Percentiles rank a stretch among this genome's conserved stretches.
Conservation (phyloP, 2,113 vertebrate species). For the Solenodon paradoxus region DNA sequence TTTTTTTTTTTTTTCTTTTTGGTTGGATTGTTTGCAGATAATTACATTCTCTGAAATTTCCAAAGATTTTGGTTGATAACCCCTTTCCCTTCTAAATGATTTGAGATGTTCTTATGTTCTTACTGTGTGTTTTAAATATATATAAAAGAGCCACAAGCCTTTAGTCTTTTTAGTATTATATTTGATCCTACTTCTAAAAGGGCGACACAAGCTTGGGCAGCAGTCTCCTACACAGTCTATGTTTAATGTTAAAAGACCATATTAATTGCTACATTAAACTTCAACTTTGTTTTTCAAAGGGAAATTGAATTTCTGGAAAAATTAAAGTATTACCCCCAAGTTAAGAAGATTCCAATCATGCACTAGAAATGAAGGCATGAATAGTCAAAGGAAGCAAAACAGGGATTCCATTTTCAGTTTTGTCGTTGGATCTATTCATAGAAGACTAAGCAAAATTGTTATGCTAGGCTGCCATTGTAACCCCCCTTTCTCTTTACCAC, state of each 20-base stretch:
- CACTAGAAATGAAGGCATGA: background rate
- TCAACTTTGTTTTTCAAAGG: slow-evolving; percentile 23
- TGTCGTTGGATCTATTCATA: background rate
- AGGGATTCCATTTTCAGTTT: background rate
- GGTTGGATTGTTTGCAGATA: slow-evolving; percentile 9
- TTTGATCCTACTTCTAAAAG: slow-evolving; percentile 27
- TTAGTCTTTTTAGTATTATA: slow-evolving; percentile 75
- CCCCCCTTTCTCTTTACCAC: background rate
- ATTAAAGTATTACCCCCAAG: background rate
- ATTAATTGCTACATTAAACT: background rate
- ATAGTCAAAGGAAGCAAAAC: background rate
- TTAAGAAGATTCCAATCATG: background rate
- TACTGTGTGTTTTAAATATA: slow-evolving; percentile 77
- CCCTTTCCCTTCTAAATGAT: slow-evolving; percentile 39
- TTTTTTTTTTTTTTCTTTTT: slow-evolving; percentile 23
- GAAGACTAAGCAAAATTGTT: background rate
- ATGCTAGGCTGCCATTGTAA: background rate
- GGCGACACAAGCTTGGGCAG: background rate
- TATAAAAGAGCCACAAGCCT: slow-evolving; percentile 63
- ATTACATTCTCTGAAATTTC: slow-evolving; percentile 24
- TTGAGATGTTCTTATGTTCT: slow-evolving; percentile 74
- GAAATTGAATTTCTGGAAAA: background rate
- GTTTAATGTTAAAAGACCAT: background rate
- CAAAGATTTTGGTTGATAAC: slow-evolving; percentile 45
- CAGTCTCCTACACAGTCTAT: background rate